Evolutionary conservation across 2,113 vertebrate genomes (phyloP).

Genomic region (Sprattus sprattus): DNA sequence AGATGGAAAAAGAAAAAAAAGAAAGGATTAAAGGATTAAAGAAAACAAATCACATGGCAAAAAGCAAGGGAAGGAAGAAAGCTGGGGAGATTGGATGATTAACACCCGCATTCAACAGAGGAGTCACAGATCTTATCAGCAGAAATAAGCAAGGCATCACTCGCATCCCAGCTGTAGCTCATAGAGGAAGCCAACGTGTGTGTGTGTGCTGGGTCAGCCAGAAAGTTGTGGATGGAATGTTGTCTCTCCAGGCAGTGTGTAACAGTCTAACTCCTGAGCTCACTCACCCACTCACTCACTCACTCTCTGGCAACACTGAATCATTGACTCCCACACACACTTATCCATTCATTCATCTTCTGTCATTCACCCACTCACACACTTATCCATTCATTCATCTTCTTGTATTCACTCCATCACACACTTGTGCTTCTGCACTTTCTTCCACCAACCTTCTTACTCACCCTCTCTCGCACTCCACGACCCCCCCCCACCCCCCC

Average conservation of each 20-base stretch:
- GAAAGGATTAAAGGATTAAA: background rate
- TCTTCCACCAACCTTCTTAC: background rate
- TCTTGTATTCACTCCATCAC: too few species aligned
- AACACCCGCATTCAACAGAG: background rate
- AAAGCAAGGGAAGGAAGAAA: background rate
- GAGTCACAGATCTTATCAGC: background rate
- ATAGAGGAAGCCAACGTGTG: background rate
- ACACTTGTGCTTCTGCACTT: too few species aligned
- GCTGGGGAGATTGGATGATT: background rate
- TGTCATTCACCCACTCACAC: too few species aligned
- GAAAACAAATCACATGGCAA: background rate
- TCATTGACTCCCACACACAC: too few species aligned
- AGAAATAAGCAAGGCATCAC: too few species aligned
- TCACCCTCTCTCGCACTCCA: background rate
- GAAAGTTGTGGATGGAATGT: background rate
- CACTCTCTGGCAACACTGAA: too few species aligned
- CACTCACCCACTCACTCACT: background rate
- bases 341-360: too few species aligned
- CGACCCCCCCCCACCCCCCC: too few species aligned
- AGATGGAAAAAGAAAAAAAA: background rate
- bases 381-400: too few species aligned
- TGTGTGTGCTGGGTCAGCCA: background rate
- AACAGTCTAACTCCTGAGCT: background rate
- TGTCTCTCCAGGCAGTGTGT: background rate
- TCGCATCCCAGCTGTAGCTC: background rate